These are phyloP conservation scores for Caenorhabditis auriculariae DNA, from an alignment of 2,888 invertebrate genomes.

Conservation along the genomic window DNA sequence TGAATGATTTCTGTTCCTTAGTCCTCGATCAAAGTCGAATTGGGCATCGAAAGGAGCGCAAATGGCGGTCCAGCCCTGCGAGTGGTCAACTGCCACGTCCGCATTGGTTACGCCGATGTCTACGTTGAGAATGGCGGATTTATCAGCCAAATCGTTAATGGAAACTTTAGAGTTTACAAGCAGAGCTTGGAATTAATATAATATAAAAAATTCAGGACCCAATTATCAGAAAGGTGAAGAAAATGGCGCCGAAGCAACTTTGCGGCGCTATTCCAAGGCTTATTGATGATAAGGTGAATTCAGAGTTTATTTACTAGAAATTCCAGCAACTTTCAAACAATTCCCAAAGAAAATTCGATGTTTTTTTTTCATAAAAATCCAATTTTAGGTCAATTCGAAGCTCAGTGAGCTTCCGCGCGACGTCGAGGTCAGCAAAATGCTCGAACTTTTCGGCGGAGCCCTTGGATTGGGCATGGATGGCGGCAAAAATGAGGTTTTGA, in stretches of 20 bases:
- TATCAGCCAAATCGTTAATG: constrained; percentile 58
- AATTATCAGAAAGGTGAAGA: constrained; percentile 41
- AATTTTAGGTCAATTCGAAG: constrained; percentile 42
- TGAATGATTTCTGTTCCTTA: neutral
- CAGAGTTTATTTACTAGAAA: too few species aligned
- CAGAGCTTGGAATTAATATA: neutral
- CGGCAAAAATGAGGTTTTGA: constrained; percentile 4
- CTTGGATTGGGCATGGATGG: constrained; percentile 30
- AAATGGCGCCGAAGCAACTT: constrained; percentile 54
- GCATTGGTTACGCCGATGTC: constrained; percentile 57
- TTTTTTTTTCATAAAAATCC: too few species aligned
- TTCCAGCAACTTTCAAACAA: too few species aligned
- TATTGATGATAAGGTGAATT: constrained; percentile 45
- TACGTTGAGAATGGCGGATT: constrained; percentile 61
- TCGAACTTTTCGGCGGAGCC: constrained; percentile 48
- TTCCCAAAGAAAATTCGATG: too few species aligned
- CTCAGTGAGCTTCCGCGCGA: constrained; percentile 48
- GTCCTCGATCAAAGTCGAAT: constrained; percentile 38
- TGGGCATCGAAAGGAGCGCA: constrained; percentile 42
- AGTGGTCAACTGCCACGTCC: constrained; percentile 43
- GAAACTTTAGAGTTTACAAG: constrained; percentile 54
- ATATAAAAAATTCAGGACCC: constrained; percentile 38
- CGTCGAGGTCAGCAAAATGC: constrained; percentile 50
- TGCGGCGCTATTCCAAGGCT: constrained; percentile 53
- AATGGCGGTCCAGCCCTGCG: constrained; percentile 41